phyloP scores from a whole-genome alignment of 2,113 vertebrate genomes.

The Etheostoma cragini region DNA sequence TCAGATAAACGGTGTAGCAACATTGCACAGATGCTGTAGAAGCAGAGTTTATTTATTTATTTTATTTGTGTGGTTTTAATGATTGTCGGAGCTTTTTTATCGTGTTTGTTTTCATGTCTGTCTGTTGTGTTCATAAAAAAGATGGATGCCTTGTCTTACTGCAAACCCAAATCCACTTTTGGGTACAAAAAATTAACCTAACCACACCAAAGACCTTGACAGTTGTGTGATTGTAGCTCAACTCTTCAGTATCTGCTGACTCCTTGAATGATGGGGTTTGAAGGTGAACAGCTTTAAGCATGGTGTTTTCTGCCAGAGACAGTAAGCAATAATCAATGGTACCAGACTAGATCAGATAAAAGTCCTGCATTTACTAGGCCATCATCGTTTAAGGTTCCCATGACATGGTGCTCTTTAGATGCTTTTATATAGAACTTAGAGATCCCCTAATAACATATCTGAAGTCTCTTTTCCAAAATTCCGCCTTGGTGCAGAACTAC shows the following conservation, averaged over 20 bases:
- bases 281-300: background rate
- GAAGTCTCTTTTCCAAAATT: too few species aligned
- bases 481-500: too few species aligned
- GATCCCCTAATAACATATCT: too few species aligned
- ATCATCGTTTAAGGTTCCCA: background rate
- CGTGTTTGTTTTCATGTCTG: too few species aligned
- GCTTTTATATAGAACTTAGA: too few species aligned
- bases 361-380: background rate
- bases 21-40: background rate
- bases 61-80: background rate
- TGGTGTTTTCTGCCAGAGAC: background rate
- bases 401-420: too few species aligned
- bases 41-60: background rate
- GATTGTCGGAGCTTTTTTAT: too few species aligned
- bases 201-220: background rate
- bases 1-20: background rate
- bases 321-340: too few species aligned
- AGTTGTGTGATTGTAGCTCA: background rate
- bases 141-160: too few species aligned
- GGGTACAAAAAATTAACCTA: too few species aligned
- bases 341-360: background rate
- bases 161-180: too few species aligned
- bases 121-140: too few species aligned
- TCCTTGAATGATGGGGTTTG: background rate
- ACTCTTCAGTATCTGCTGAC: background rate